Conservation (phyloP, 2,888 invertebrate genomes). For the Brachypalpus laphriformis region DNA sequence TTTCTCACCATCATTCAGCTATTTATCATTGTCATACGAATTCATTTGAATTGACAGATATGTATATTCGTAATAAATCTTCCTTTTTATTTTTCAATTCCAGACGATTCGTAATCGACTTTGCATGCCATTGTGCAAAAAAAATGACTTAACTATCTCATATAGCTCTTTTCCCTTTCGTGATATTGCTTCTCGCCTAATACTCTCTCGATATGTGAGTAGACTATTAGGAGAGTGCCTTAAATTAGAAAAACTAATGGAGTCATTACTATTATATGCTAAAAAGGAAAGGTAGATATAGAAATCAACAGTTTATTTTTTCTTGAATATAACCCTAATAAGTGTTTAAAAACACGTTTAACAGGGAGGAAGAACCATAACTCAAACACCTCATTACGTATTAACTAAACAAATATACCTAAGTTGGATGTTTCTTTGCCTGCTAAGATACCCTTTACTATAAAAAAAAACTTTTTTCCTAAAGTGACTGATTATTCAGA, state of each 20-base stretch:
- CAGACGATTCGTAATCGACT: slow-evolving; percentile 64
- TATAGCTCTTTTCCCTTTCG: slow-evolving; percentile 18
- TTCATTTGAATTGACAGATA: slow-evolving; percentile 15
- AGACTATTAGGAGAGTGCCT: neutral
- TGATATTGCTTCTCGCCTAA: slow-evolving; percentile 21
- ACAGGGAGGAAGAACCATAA: too few species aligned
- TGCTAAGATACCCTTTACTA: too few species aligned
- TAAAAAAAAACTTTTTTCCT: neutral
- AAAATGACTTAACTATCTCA: slow-evolving; percentile 35
- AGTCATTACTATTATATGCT: neutral
- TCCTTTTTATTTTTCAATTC: slow-evolving; percentile 59
- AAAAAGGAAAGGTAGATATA: slow-evolving; percentile 3
- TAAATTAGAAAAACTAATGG: neutral
- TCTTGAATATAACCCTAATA: neutral
- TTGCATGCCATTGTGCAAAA: slow-evolving; percentile 20
- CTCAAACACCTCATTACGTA: too few species aligned
- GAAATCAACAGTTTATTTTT: neutral
- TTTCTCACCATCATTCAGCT: slow-evolving; percentile 30
- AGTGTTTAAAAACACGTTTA: neutral
- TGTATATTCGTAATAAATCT: slow-evolving; percentile 47
- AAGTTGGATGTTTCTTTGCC: too few species aligned
- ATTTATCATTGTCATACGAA: slow-evolving; percentile 36
- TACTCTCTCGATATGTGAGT: neutral
- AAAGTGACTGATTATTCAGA: neutral
- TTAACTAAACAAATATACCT: too few species aligned